Conservation (phyloP, 2,888 invertebrate genomes). For the Sarcophaga carnaria region DNA sequence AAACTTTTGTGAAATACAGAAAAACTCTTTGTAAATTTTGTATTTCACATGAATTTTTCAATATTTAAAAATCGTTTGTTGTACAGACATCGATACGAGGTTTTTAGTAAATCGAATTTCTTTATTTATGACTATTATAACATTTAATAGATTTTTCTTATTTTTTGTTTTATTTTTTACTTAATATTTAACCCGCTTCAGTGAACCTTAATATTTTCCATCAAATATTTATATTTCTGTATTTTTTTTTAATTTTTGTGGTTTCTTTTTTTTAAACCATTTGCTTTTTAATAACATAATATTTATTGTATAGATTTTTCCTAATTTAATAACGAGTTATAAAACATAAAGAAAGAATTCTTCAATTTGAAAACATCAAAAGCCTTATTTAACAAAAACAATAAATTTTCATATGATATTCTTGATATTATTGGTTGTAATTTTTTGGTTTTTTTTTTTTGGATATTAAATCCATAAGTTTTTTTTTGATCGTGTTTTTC, state of each 20-base stretch:
- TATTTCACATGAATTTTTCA: too few relatives aligned
- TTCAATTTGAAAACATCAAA: slow-evolving; percentile 68
- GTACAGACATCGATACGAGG: too few relatives aligned
- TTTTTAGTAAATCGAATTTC: too few relatives aligned
- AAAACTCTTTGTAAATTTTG: too few relatives aligned
- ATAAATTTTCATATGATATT: slow-evolving; percentile 80
- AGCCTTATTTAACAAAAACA: slow-evolving; percentile 58
- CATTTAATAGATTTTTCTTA: neutral
- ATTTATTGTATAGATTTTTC: slow-evolving; percentile 18
- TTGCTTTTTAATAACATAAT: slow-evolving; percentile 49
- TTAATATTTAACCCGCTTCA: slow-evolving; percentile 53
- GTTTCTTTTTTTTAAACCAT: slow-evolving; percentile 46
- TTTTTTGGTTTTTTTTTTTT: slow-evolving; percentile 53
- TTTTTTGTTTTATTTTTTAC: slow-evolving; percentile 34
- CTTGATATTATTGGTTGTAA: slow-evolving; percentile 81
- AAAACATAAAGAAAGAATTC: slow-evolving; percentile 70
- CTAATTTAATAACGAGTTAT: slow-evolving; percentile 63
- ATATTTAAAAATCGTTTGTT: too few relatives aligned
- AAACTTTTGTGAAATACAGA: too few relatives aligned
- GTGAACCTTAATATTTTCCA: slow-evolving; percentile 42
- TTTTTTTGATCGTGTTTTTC: slow-evolving; percentile 21
- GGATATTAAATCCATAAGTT: neutral
- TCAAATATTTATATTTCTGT: slow-evolving; percentile 22
- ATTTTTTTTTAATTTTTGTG: slow-evolving; percentile 56
- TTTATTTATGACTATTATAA: too few relatives aligned